Conservation (phyloP, 2,888 invertebrate genomes). For the Lacanobia oleracea region DNA sequence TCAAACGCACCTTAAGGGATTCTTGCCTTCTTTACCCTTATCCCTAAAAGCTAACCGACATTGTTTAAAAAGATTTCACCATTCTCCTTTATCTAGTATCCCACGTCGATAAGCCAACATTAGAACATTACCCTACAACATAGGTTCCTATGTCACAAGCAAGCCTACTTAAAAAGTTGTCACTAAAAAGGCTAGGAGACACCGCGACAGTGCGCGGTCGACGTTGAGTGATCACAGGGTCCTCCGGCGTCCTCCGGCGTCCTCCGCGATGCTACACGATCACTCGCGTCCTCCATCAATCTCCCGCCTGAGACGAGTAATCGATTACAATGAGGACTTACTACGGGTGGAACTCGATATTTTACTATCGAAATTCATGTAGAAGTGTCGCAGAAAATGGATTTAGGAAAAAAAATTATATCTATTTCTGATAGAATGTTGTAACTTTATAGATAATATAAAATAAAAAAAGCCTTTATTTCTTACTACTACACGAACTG, state of each 20-base stretch:
- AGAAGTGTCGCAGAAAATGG: background rate
- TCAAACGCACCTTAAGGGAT: too few species aligned
- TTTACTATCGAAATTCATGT: background rate
- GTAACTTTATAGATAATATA: too few species aligned
- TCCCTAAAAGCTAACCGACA: too few species aligned
- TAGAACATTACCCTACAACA: background rate
- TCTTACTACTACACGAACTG: too few species aligned
- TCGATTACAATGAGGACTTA: conserved; percentile 62
- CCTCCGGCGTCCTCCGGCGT: background rate
- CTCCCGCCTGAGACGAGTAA: conserved; percentile 60
- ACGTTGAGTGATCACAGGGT: conserved; percentile 70
- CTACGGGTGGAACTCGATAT: conserved; percentile 42
- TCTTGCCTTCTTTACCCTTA: too few species aligned
- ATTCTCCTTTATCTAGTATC: too few species aligned
- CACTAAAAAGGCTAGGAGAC: conserved; percentile 22
- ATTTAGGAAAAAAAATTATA: too few species aligned
- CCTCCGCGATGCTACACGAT: conserved; percentile 59
- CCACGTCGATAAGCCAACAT: too few species aligned
- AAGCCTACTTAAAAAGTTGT: conserved; percentile 24
- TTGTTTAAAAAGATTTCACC: too few species aligned
- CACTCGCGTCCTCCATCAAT: conserved; percentile 70
- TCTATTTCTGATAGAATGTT: too few species aligned
- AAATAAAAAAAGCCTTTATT: too few species aligned
- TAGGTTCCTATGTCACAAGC: background rate
- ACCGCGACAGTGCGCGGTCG: conserved; percentile 25